Conservation (phyloP, 2,888 invertebrate species). For the Drosophila nigritarsus region DNA sequence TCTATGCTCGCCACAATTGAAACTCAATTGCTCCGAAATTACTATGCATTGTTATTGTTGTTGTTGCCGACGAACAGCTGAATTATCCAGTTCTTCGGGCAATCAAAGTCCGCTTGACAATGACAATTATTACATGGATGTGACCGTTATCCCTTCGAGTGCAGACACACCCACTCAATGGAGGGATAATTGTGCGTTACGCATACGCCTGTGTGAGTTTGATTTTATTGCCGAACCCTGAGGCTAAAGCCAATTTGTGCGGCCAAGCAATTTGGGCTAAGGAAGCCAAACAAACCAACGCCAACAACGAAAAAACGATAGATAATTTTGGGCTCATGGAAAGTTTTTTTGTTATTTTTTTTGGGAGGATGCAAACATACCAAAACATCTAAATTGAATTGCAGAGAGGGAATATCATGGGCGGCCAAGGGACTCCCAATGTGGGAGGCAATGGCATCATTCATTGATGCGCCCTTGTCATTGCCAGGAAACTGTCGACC, state of each 20-base stretch:
- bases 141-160: conserved; percentile 55
- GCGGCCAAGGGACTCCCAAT: conserved; percentile 3
- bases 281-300: conserved; percentile 58
- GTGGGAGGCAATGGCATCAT: conserved; percentile 40
- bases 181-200: conserved; percentile 75
- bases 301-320: conserved; percentile 32
- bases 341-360: conserved; percentile 32
- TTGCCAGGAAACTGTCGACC: conserved; percentile 31
- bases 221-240: conserved; percentile 67
- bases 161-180: conserved; percentile 69
- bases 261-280: conserved; percentile 53
- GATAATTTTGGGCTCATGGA: conserved; percentile 54
- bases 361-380: conserved; percentile 16
- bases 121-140: conserved; percentile 69
- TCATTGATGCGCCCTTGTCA: conserved; percentile 55
- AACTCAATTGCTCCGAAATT: conserved; percentile 34
- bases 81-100: conserved; percentile 4
- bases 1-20: conserved; percentile 41
- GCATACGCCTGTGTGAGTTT: conserved; percentile 70
- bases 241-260: conserved; percentile 65
- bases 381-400: conserved; percentile 34
- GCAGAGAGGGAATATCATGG: conserved; percentile 7
- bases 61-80: conserved; percentile 3
- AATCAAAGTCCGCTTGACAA: conserved; percentile 56
- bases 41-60: conserved; percentile 11